Evolutionary conservation across 2,797 vertebrate genomes (phyloP).

Genomic region (Carcharodon carcharias): DNA sequence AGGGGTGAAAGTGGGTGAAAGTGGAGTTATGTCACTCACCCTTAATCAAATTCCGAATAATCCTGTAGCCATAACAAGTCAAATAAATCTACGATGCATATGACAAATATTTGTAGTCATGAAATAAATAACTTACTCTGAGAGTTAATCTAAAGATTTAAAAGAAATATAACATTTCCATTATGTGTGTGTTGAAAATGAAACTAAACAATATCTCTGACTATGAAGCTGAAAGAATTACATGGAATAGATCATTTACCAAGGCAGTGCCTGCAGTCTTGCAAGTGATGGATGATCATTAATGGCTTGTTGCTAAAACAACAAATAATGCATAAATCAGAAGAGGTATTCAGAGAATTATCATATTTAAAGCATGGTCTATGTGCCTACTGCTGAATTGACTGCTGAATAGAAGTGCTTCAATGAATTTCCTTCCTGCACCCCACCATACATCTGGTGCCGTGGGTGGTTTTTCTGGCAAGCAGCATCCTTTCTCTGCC

Average conservation of each 20-base stretch:
- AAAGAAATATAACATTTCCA: background rate
- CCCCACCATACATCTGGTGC: too few relatives aligned
- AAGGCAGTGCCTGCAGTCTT: constrained; percentile 60
- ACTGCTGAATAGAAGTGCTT: background rate
- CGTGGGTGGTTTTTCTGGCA: background rate
- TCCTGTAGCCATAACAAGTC: background rate
- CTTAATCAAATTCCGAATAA: background rate
- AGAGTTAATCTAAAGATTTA: background rate
- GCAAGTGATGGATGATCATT: constrained; percentile 66
- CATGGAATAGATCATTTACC: constrained; percentile 47
- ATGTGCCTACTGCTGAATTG: background rate
- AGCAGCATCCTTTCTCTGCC: background rate
- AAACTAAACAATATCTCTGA: background rate
- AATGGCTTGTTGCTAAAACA: constrained; percentile 61
- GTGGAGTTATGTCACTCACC: background rate
- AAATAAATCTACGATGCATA: background rate
- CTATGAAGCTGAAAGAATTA: background rate
- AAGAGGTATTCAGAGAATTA: constrained; percentile 12
- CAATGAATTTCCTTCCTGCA: background rate
- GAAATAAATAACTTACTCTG: background rate
- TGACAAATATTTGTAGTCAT: background rate
- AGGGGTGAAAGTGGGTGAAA: background rate
- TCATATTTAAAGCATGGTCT: background rate
- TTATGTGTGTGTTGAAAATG: background rate
- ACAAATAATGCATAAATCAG: constrained; percentile 34